Percentiles rank a stretch among this genome's conserved stretches.
Evolutionary conservation across 2,113 vertebrate species (phyloP).

Genomic region (Camelus bactrianus): DNA sequence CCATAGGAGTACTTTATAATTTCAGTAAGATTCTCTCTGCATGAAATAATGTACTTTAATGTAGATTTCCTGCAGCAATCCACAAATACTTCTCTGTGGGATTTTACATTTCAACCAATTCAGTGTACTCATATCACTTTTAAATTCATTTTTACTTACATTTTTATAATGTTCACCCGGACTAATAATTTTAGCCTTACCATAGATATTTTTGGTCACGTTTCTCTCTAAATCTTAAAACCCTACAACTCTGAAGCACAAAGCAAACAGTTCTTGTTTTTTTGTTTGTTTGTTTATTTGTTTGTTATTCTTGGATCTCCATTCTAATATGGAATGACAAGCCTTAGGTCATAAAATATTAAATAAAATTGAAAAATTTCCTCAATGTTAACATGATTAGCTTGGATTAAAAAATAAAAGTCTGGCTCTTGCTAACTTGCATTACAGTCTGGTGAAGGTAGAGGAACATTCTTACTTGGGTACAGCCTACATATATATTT

Average conservation of each 20-base stretch:
- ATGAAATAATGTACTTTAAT: conserved; percentile 69
- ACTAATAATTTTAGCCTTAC: conserved; percentile 69
- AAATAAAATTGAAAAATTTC: conserved; percentile 59
- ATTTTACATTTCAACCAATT: conserved; percentile 76
- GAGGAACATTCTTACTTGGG: conserved; percentile 38
- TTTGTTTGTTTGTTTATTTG: neutral
- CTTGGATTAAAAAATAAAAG: conserved; percentile 51
- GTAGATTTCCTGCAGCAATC: conserved; percentile 72
- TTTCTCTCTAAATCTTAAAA: conserved; percentile 69
- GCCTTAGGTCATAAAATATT: conserved; percentile 58
- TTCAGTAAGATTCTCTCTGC: conserved; percentile 70
- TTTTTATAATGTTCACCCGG: conserved; percentile 74
- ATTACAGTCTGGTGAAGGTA: neutral
- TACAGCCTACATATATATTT: neutral
- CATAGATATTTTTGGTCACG: conserved; percentile 62
- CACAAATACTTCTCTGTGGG: conserved; percentile 77
- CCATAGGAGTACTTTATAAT: conserved; percentile 74
- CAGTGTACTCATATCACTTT: conserved; percentile 77
- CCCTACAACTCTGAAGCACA: conserved; percentile 51
- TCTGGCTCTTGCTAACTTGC: conserved; percentile 6
- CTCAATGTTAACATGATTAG: conserved; percentile 45
- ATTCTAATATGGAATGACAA: conserved; percentile 33
- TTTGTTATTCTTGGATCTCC: neutral
- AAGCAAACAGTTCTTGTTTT: conserved; percentile 34
- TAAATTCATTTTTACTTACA: conserved; percentile 77